Evolutionary conservation across 2,888 invertebrate genomes (phyloP).

Genomic region (Drosophila trichaetosa): DNA sequence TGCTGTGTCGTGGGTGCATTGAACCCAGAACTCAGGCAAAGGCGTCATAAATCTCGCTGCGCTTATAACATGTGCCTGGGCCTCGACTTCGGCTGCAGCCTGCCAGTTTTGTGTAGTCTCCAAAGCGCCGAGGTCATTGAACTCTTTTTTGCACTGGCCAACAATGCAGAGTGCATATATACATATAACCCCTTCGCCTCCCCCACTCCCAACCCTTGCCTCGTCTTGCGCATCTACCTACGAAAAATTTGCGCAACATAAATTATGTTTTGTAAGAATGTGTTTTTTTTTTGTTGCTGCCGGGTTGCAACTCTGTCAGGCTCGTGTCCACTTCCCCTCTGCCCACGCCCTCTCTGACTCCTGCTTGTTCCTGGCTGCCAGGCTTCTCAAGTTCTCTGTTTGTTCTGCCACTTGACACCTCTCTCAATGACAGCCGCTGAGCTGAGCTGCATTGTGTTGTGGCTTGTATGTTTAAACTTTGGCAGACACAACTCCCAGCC

Average conservation of each 20-base stretch:
- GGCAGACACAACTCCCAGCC: conserved; percentile 8
- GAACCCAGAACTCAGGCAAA: conserved; percentile 67
- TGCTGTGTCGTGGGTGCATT: conserved; percentile 49
- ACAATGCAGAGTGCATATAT: conserved; percentile 45
- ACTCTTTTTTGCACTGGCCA: conserved; percentile 39
- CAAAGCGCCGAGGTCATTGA: conserved; percentile 36
- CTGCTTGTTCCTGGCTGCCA: background rate
- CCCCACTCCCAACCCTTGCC: too few species aligned
- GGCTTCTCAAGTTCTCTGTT: conserved; percentile 55
- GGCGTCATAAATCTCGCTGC: conserved; percentile 72
- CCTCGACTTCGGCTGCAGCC: conserved; percentile 7
- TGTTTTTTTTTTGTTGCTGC: conserved; percentile 43
- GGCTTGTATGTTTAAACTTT: conserved; percentile 37
- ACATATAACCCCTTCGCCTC: background rate
- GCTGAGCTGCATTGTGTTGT: conserved; percentile 36
- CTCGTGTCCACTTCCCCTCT: background rate
- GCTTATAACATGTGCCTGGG: conserved; percentile 60
- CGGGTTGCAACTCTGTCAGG: conserved; percentile 21
- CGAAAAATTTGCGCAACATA: conserved; percentile 77
- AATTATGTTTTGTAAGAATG: conserved; percentile 80
- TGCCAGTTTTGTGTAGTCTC: conserved; percentile 4
- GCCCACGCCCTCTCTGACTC: background rate
- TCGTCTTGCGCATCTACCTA: conserved; percentile 3
- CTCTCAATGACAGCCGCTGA: conserved; percentile 76
- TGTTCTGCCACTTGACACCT: conserved; percentile 78